Conservation (phyloP, 2,888 invertebrate genomes). For the Siphonodentalium dalli region DNA sequence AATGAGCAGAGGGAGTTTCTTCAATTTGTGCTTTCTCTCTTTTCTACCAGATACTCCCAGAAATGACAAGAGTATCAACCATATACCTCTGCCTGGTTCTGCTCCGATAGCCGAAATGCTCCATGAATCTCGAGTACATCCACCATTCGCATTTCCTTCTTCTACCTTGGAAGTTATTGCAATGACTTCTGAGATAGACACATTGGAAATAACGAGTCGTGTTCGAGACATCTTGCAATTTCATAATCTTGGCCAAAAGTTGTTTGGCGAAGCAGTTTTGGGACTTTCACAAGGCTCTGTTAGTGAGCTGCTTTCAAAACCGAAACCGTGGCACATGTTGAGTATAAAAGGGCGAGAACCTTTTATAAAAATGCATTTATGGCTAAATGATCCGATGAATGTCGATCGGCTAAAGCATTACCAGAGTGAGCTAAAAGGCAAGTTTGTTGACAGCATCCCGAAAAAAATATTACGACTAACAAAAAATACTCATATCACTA, state of each 20-base stretch:
- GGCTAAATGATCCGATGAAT: constrained; percentile 95
- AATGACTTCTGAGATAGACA: constrained; percentile 93
- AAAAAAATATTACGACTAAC: too few relatives aligned
- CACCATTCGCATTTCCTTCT: constrained; percentile 72
- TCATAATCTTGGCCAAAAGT: constrained; percentile 97
- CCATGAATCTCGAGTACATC: too few relatives aligned
- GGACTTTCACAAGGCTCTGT: constrained; percentile 93
- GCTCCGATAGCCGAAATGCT: too few relatives aligned
- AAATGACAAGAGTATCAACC: too few relatives aligned
- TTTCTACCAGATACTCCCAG: too few relatives aligned
- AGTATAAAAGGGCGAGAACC: constrained; percentile 94
- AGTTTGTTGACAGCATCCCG: too few relatives aligned
- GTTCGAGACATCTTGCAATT: constrained; percentile 96
- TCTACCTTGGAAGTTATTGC: constrained; percentile 98
- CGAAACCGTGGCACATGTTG: constrained; percentile 99
- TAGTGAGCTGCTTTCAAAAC: constrained; percentile 94
- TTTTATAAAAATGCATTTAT: constrained; percentile 75
- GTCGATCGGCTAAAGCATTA: constrained; percentile 83
- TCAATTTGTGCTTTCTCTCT: too few relatives aligned
- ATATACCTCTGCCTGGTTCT: too few relatives aligned
- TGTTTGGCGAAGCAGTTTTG: constrained; percentile 96
- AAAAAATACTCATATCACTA: too few relatives aligned
- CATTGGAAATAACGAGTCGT: constrained; percentile 93
- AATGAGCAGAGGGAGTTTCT: too few relatives aligned
- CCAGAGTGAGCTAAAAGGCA: constrained; percentile 64